Base-by-base conservation (phyloP, 2,888 invertebrate species). In the Leucozona laternaria region DNA sequence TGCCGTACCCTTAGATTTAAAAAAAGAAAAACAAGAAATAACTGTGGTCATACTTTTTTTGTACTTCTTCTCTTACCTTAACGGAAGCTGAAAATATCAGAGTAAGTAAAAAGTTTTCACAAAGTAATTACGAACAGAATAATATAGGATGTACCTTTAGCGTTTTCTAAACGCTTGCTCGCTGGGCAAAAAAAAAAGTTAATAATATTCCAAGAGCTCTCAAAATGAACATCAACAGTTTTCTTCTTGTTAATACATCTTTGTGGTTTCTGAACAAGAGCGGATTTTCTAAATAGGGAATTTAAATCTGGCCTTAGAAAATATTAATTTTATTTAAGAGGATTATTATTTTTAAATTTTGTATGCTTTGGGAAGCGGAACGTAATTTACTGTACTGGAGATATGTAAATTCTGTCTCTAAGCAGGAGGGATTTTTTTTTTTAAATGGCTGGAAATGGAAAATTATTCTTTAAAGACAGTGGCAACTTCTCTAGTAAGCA, bases 91-190 rank as follows among this genome's bases (percentile, higher is more conserved):
- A 64, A 64, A 64, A 64, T 64, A 45, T 31, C 45, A 64, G 28
- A 64, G 31, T 64, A 64, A 64, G 45, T 45, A 64, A n/a, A 64
- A 64, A 64, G 45, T 64, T 64, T 64, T 45, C 45, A 45, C 64
- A 64, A 64, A 64, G 64, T 64, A 64, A 64, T 64, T 64, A 64
- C 64, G 11, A 64, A 45, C 45, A 45, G 64, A 64, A 64, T 64
- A 64, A 64, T 62, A 28, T 45, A 43, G 7, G 7, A 64, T 17
- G 45, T 28, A 34, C 34, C 58, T 20, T 20, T 25, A 28, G 53
- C 58, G 20, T 40, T 37, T 37, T 60, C 37, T 60, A 55, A 55
- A 55, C 55, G 55, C 2, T 20, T 6, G 13, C 11, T 43, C n/a
- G 43, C 34, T 34, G 10, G 10, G 34, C 6, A 28, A 28, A 17